Conservation (phyloP, 2,888 invertebrate species). For the Aricia artaxerxes region DNA sequence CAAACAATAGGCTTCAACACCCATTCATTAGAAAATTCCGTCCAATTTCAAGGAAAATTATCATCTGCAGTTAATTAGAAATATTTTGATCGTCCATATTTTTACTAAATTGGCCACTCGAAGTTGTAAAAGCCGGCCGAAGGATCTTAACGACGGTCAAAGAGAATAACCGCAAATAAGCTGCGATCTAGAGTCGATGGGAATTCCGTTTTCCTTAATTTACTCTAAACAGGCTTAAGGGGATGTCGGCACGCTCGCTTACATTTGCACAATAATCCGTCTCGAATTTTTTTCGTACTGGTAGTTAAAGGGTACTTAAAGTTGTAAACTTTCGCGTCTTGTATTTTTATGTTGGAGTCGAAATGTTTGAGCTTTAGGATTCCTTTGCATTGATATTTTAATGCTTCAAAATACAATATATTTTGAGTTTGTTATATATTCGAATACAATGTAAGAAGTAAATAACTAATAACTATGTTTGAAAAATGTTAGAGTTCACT, state of each 20-base stretch:
- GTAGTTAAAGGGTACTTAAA: slow-evolving; percentile 16
- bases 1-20: not conserved
- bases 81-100: slow-evolving; percentile 77
- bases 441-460: too few relatives aligned
- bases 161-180: slow-evolving; percentile 81
- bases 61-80: slow-evolving; percentile 67
- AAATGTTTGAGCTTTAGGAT: not conserved
- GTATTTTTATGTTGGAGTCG: slow-evolving; percentile 8
- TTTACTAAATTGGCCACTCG: slow-evolving; percentile 78
- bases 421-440: too few relatives aligned
- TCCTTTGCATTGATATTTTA: not conserved
- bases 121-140: slow-evolving; percentile 77
- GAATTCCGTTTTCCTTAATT: slow-evolving; percentile 77
- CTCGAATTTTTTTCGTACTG: slow-evolving; percentile 34
- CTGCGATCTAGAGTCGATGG: slow-evolving; percentile 72
- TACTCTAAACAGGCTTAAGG: slow-evolving; percentile 71
- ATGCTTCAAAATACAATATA: too few relatives aligned
- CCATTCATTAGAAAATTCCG: not conserved
- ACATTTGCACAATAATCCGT: slow-evolving; percentile 65
- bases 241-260: slow-evolving; percentile 67
- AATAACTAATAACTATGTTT: too few relatives aligned
- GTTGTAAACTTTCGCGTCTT: slow-evolving; percentile 14
- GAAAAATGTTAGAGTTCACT: too few relatives aligned
- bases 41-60: not conserved
- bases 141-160: slow-evolving; percentile 80